Conservation (phyloP, 2,797 vertebrate genomes). For the Lithobates sylvaticus region DNA sequence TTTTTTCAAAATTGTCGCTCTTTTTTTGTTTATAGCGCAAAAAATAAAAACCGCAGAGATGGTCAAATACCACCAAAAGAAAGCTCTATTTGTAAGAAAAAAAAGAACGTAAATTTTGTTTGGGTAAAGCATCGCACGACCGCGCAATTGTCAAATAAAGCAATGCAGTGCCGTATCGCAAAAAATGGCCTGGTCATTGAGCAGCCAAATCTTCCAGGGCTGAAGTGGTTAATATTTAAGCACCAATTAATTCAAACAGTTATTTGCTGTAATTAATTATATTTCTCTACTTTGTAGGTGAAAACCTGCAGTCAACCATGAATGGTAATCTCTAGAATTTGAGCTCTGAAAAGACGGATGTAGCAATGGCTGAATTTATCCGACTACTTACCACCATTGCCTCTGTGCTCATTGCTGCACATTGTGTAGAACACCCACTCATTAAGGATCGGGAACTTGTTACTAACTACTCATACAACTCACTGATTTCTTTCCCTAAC, state of each 20-base stretch:
- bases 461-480: constrained; percentile 59
- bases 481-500: constrained; percentile 68
- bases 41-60: too few species aligned
- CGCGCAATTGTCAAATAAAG: too few species aligned
- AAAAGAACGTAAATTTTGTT: too few species aligned
- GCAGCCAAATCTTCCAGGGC: too few species aligned
- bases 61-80: too few species aligned
- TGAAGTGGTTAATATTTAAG: too few species aligned
- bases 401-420: background rate
- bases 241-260: background rate
- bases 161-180: too few species aligned
- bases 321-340: background rate
- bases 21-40: too few species aligned
- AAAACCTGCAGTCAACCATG: background rate
- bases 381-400: background rate
- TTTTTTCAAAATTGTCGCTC: too few species aligned
- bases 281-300: constrained; percentile 4
- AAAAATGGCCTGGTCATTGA: too few species aligned
- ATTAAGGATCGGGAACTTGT: background rate
- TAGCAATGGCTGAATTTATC: background rate
- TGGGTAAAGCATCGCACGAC: too few species aligned
- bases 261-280: background rate
- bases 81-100: too few species aligned
- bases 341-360: background rate
- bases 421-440: background rate